Conservation (phyloP, 2,888 invertebrate species). For the Adelphocoris suturalis region DNA sequence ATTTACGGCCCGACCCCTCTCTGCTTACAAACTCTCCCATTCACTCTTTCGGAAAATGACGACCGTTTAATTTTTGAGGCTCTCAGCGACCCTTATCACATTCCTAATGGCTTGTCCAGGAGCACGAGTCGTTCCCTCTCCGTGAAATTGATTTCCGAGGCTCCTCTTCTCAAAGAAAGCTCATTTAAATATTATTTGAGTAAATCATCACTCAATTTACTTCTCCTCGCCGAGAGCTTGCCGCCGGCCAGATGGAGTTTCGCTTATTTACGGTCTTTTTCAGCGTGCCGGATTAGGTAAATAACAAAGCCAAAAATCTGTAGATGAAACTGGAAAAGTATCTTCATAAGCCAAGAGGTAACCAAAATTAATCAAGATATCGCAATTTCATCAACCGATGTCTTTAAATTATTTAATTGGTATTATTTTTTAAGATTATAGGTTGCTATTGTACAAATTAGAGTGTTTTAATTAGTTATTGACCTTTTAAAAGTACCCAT, state of each 20-base stretch:
- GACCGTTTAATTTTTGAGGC: constrained; percentile 48
- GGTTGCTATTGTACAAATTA: no score
- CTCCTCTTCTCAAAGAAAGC: constrained; percentile 47
- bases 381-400: no score
- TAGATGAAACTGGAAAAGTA: not conserved
- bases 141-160: constrained; percentile 66
- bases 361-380: not conserved
- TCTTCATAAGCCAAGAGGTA: not conserved
- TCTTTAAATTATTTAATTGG: no score
- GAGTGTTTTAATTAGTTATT: no score
- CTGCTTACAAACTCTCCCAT: not conserved
- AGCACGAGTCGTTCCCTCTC: constrained; percentile 51
- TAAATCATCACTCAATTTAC: constrained; percentile 69
- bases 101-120: constrained; percentile 43
- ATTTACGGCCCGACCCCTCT: not conserved
- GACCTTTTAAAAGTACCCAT: no score
- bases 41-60: not conserved
- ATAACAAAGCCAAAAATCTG: not conserved
- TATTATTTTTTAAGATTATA: no score
- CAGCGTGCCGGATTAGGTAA: not conserved
- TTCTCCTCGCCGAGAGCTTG: not conserved
- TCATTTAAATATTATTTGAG: constrained; percentile 65
- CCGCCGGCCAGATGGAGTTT: constrained; percentile 27
- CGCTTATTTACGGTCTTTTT: constrained; percentile 37
- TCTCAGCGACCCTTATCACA: constrained; percentile 46